Evolutionary conservation across 2,113 vertebrate species (phyloP), one percentile per base, ranked within the genome.

Genomic region (Emydura subglobosa): DNA sequence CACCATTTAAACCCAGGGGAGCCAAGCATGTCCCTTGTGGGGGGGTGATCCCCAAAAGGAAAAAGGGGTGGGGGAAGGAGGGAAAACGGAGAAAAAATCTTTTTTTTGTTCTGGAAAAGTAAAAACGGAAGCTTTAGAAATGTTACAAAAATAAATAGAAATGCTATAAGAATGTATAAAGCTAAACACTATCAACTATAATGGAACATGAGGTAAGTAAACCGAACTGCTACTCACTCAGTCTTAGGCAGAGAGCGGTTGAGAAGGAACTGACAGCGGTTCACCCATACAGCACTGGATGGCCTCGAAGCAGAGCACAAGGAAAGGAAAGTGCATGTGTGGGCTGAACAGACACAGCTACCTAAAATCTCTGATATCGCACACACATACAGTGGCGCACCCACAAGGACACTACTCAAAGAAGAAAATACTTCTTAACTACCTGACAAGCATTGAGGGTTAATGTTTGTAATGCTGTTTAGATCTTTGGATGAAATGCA

Each of bases 371-470:
- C 65, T 16, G 8, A 68, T 39, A n/a, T n/a, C n/a, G n/a, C 65
- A 72, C 65, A 39, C 19, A 39, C n/a, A 19, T 39, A n/a, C n/a
- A 72, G n/a, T n/a, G n/a, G 34, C 10, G n/a, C 65, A 72, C 9
- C 34, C 34, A 72, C 4, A 72, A 6, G n/a, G 7, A 14, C 31
- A 72, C 19, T 39, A 72, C 65, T 72, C n/a, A 8, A 72, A 68
- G 61, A 72, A 72, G 65, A 72, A 97, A 97, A 92, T 88, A 96
- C 79, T 93, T 95, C 93, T 95, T 91, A 97, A 65, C 93, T 96
- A 94, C 92, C 84, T 96, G 86, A 81, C 91, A 61, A 1, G n/a
- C 47, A 50, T 88, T 68, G 44, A 91, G 85, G 42, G 82, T 50
- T 85, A 79, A 55, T 5, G 68, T 79, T 88, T 93, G 54, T 82